phyloP scores from a whole-genome alignment of 2,888 invertebrate species.

The Ectropis crepuscularia region DNA sequence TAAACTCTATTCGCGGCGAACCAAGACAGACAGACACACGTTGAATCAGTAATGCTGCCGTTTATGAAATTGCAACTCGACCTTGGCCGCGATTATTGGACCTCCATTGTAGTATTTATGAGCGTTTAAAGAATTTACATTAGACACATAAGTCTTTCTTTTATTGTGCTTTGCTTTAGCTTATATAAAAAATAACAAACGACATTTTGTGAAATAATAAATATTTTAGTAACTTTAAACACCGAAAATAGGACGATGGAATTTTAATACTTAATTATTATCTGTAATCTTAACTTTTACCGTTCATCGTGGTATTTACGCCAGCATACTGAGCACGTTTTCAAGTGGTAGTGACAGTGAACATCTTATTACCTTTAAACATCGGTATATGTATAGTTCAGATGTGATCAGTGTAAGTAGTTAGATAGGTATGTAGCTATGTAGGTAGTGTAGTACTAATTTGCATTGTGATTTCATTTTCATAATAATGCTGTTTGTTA shows the following conservation, averaged over 20 bases:
- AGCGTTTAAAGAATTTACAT: constrained; percentile 26
- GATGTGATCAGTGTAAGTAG: too few relatives aligned
- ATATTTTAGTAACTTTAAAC: not conserved
- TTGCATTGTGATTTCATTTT: too few relatives aligned
- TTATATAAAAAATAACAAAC: not conserved
- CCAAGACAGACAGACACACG: constrained; percentile 52
- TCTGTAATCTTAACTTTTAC: too few relatives aligned
- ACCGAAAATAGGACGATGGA: too few relatives aligned
- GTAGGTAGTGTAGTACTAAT: too few relatives aligned
- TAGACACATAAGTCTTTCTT: constrained; percentile 15
- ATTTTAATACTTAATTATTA: too few relatives aligned
- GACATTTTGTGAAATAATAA: constrained; percentile 2
- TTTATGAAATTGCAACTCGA: constrained; percentile 67
- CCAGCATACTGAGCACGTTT: too few relatives aligned
- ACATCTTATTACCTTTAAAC: too few relatives aligned
- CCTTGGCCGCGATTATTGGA: constrained; percentile 73
- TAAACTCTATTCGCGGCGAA: constrained; percentile 49
- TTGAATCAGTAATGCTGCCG: constrained; percentile 67
- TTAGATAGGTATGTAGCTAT: too few relatives aligned
- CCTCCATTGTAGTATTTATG: constrained; percentile 46
- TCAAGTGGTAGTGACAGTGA: not conserved
- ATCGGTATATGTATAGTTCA: not conserved
- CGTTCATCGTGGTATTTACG: too few relatives aligned
- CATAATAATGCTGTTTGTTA: too few relatives aligned
- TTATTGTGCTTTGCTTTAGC: constrained; percentile 12